Evolutionary conservation across 2,113 vertebrate genomes (phyloP).

Genomic region (Macaca nemestrina): DNA sequence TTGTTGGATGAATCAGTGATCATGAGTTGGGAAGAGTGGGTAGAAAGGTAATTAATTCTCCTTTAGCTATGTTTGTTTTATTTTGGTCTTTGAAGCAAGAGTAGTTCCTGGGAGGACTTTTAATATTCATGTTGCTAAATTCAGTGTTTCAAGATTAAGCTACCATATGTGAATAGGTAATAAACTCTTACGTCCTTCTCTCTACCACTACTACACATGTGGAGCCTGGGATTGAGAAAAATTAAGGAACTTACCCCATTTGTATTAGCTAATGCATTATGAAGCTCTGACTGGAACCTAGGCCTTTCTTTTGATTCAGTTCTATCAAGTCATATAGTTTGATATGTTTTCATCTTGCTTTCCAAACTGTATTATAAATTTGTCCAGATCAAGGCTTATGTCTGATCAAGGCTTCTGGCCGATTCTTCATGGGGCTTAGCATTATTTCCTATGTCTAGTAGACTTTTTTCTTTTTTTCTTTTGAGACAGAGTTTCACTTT

Average conservation of each 20-base stretch:
- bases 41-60: neutral
- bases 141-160: neutral
- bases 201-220: neutral
- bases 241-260: neutral
- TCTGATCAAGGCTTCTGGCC: neutral
- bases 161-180: neutral
- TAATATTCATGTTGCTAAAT: neutral
- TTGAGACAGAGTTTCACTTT: too few species aligned
- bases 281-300: neutral
- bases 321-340: neutral
- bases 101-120: neutral
- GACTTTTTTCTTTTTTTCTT: neutral
- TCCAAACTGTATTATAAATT: neutral
- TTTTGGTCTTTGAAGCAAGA: slow-evolving; percentile 30
- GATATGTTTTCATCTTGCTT: neutral
- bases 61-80: slow-evolving; percentile 20
- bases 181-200: neutral
- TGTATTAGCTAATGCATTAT: neutral
- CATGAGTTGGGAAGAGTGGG: too few species aligned
- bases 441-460: neutral
- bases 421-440: neutral
- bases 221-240: neutral
- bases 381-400: neutral
- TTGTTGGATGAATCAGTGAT: neutral
- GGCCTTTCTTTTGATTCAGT: neutral